Conservation (phyloP, 1,140 invertebrate genomes). For the Choristoneura fumiferana region DNA sequence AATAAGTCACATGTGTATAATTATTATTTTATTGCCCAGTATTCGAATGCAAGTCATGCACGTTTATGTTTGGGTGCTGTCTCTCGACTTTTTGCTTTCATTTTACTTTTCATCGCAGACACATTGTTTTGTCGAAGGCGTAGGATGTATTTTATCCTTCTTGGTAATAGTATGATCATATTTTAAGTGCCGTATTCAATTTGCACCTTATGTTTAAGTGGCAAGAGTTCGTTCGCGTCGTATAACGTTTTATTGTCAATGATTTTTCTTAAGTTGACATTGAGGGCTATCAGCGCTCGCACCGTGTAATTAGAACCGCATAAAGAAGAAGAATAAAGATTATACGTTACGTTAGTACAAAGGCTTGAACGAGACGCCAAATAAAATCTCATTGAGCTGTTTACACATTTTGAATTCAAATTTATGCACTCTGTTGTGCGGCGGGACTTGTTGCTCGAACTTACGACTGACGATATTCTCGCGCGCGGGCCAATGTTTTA, state of each 20-base stretch:
- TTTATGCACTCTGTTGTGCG: conserved; percentile 5
- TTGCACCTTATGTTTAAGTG: conserved; percentile 31
- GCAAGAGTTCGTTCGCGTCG: conserved; percentile 19
- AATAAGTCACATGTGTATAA: conserved; percentile 75
- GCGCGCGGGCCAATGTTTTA: conserved; percentile 3
- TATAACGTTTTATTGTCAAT: conserved; percentile 9
- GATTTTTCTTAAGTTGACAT: conserved; percentile 17
- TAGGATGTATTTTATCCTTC: conserved; percentile 36
- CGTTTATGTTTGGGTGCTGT: conserved; percentile 46
- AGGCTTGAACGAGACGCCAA: conserved; percentile 2
- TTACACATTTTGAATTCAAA: conserved; percentile 19
- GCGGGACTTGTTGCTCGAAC: conserved; percentile 14
- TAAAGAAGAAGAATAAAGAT: conserved; percentile 13
- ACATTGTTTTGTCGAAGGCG: conserved; percentile 40
- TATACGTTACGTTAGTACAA: conserved; percentile 11
- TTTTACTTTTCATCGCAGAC: conserved; percentile 31
- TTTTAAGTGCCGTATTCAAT: conserved; percentile 22
- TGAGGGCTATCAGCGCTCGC: conserved; percentile 16
- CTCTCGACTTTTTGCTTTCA: conserved; percentile 31
- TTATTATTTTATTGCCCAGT: conserved; percentile 70
- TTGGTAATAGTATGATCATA: conserved; percentile 16
- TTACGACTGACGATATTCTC: conserved; percentile 11
- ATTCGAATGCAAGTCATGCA: conserved; percentile 58
- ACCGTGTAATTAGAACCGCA: conserved; percentile 15
- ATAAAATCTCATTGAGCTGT: conserved; percentile 19